A percentile compares a stretch with the other conserved stretches of the same genome.
These are phyloP conservation scores for Pristionchus fissidentatus DNA, from an alignment of 2,888 invertebrate species.

Conservation along the genomic window DNA sequence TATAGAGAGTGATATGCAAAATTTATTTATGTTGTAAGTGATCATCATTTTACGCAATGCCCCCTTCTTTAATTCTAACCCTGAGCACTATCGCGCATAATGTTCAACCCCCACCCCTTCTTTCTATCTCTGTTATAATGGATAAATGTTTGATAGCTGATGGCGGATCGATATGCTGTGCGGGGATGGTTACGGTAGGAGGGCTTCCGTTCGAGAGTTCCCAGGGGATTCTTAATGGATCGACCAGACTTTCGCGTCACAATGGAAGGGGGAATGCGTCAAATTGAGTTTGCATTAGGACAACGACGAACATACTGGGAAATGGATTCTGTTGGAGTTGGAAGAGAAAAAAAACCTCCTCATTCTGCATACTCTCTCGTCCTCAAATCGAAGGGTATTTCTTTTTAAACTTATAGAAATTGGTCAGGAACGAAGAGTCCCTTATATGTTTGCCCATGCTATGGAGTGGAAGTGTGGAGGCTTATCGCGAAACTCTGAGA, in stretches of 20 bases:
- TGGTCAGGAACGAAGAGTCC: no score
- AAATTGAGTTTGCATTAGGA: neutral
- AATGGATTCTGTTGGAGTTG: neutral
- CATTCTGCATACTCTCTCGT: neutral
- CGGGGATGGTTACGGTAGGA: neutral
- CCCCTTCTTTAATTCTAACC: slow-evolving; percentile 5
- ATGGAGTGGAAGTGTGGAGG: no score
- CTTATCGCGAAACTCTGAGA: no score
- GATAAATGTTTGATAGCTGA: slow-evolving; percentile 36
- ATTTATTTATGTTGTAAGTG: slow-evolving; percentile 17
- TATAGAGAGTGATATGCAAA: slow-evolving; percentile 13
- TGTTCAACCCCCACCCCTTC: no score
- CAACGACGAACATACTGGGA: neutral
- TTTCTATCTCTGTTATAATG: slow-evolving; percentile 17
- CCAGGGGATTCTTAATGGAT: slow-evolving; percentile 30
- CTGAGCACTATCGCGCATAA: neutral
- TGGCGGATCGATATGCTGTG: neutral
- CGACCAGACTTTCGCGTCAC: neutral
- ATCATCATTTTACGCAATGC: neutral
- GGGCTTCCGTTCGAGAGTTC: neutral
- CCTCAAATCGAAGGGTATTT: no score
- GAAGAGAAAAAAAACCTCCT: neutral
- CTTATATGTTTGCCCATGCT: no score
- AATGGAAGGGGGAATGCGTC: neutral
- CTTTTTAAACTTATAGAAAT: no score